Evolutionary conservation across 2,797 vertebrate genomes (phyloP), one percentile per base, ranked within the genome.

Genomic region (Lindbergichthys nudifrons): DNA sequence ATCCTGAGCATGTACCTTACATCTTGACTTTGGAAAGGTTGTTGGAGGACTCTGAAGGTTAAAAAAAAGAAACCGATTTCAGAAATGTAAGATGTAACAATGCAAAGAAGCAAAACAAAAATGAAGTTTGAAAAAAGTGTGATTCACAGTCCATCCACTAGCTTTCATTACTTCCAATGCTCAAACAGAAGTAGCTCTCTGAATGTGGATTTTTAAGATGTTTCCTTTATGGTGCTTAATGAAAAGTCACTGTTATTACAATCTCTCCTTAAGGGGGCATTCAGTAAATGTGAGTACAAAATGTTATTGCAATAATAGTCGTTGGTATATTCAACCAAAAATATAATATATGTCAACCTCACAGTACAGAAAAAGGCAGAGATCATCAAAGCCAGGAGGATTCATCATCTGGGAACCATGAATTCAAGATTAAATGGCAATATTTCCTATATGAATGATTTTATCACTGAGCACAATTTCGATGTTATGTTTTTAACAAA

Each of bases 11-110:
- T 42, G 32, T 21, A 41, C 46, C n/a, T 47, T 32, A 1, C 3
- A 51, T 32, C 7, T 36, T 73, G 6, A 41, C 54, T 10, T 39
- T 52, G n/a, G 23, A 72, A 61, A 63, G 2, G 23, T 48, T 50
- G 30, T 5, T 57, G 18, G 13, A 63, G 19, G 21, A 32, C 19
- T 47, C 9, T 30, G 36, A 42, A 26, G 14, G 26, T 14, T 51
- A 62, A 21, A 21, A 18, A 53, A 50, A 14, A 26, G 9, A 43
- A 26, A 18, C 12, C 21, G 12, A 61, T 50, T 61, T 48, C 9
- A 30, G 30, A 3, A 11, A 19, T 21, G 6, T 15, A 18, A 61
- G 18, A 62, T 52, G n/a, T 6, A 12, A 45, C 26, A 39, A 36
- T 18, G 32, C 23, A 43, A 7, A 0, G 11, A 70, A 47, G 36